Base-by-base conservation (phyloP, 2,888 invertebrate genomes). In the Luperina testacea region DNA sequence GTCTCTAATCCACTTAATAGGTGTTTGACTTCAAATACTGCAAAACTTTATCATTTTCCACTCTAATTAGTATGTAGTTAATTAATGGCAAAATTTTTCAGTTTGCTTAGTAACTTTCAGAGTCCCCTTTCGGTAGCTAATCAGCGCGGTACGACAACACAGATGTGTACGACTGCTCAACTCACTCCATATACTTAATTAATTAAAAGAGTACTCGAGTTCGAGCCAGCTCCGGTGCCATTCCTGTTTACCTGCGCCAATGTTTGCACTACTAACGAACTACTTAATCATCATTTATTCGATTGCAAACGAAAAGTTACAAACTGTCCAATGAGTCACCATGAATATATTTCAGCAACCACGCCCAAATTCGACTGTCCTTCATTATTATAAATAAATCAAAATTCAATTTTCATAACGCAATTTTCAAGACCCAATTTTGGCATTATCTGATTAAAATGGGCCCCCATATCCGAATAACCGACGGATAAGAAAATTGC, bases 131-230 rank as follows among this genome's bases (percentile, higher is more conserved):
- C 73, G 82, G 82, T 78, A 90, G 90, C 90, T 93, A 94, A 94
- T 93, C 92, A 94, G 89, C 86, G 88, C 77, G 88, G 87, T 89
- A 89, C 79, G 83, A 72, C 72, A 61, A 69, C 81, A 79, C 90
- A 90, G 89, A 92, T 92, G 92, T 92, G 90, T 90, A 88, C 91
- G 90, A 91, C 90, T 91, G 91, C 92, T 91, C 92, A 90, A 90
- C 92, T 92, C 92, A 87, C 91, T 94, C 91, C 93, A 94, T 93
- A 94, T 92, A 95, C 92, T 95, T 95, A 95, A 95, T 95, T 96
- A 95, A 96, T 95, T 96, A 94, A 96, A 96, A 95, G 95, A 94
- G 95, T 95, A 90, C 93, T 94, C 91, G 88, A 90, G 92, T 88
- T 90, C 86, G 88, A 90, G 86, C 84, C 90, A 91, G 92, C 90